Evolutionary conservation across 2,113 vertebrate species (phyloP).

Genomic region (Haemorhous mexicanus): DNA sequence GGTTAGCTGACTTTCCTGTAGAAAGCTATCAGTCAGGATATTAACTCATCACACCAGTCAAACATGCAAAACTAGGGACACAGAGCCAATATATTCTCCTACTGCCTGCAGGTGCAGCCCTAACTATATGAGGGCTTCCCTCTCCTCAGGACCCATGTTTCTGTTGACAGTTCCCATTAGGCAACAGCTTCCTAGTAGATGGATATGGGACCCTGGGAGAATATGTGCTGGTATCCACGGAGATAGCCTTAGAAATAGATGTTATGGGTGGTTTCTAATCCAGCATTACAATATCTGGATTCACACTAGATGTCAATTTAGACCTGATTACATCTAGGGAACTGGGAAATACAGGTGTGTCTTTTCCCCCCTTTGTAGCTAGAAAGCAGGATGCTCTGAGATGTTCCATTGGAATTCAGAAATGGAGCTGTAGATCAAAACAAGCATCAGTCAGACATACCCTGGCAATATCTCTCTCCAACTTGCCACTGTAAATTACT

Average conservation of each 20-base stretch:
- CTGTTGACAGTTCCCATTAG: neutral
- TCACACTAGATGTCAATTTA: neutral
- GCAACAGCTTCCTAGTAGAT: neutral
- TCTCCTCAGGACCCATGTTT: neutral
- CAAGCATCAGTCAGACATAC: slow-evolving; percentile 68
- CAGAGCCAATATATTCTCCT: neutral
- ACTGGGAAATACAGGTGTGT: neutral
- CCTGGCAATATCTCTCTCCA: slow-evolving; percentile 75
- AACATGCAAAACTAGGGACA: neutral
- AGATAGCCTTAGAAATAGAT: neutral
- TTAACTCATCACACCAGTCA: neutral
- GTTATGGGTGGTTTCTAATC: neutral
- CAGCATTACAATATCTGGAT: neutral
- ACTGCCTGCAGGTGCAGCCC: neutral
- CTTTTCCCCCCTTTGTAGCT: neutral
- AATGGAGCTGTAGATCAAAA: neutral
- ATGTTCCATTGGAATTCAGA: neutral
- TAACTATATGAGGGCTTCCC: neutral
- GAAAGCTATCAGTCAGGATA: neutral
- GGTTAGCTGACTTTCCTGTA: neutral
- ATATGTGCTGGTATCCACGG: neutral
- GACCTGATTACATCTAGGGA: neutral
- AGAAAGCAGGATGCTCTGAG: neutral
- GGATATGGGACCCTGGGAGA: neutral
- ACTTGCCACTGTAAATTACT: slow-evolving; percentile 77